Percentiles rank a stretch among this genome's conserved stretches.
These are phyloP conservation scores for Peromyscus nudipes DNA, from an alignment of 2,797 vertebrate species.

Conservation along the genomic window DNA sequence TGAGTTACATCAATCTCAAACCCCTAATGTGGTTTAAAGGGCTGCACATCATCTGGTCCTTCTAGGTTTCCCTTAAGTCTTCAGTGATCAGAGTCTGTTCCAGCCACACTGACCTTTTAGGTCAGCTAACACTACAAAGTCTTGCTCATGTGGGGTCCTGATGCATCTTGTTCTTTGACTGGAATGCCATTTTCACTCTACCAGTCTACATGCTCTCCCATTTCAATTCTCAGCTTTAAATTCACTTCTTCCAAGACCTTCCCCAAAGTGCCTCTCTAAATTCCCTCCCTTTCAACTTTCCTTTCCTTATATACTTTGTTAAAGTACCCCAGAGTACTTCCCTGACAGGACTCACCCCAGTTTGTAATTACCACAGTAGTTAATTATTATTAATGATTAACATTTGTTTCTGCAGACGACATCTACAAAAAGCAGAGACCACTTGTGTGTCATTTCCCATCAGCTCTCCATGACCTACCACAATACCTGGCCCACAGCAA, in stretches of 20 bases:
- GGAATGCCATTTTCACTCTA: not conserved
- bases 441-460: not conserved
- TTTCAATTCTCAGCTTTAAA: slow-evolving; percentile 38
- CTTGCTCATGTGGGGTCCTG: not conserved
- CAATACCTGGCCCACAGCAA: not conserved
- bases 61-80: not conserved
- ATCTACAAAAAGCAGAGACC: not conserved
- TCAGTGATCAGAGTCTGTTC: not conserved
- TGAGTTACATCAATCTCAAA: not conserved
- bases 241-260: not conserved
- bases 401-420: not conserved
- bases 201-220: not conserved
- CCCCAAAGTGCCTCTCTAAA: not conserved
- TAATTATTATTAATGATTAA: not conserved
- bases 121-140: not conserved
- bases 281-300: not conserved
- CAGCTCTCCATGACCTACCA: not conserved
- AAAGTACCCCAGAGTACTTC: not conserved
- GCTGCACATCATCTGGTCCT: not conserved
- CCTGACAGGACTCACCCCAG: not conserved
- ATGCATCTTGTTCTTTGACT: not conserved
- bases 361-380: not conserved
- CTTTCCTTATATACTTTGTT: not conserved
- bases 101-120: not conserved
- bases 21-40: not conserved